Percentiles rank a stretch among this genome's conserved stretches.
Evolutionary conservation across 2,113 vertebrate species (phyloP).

Genomic region (Struthidea cinerea): DNA sequence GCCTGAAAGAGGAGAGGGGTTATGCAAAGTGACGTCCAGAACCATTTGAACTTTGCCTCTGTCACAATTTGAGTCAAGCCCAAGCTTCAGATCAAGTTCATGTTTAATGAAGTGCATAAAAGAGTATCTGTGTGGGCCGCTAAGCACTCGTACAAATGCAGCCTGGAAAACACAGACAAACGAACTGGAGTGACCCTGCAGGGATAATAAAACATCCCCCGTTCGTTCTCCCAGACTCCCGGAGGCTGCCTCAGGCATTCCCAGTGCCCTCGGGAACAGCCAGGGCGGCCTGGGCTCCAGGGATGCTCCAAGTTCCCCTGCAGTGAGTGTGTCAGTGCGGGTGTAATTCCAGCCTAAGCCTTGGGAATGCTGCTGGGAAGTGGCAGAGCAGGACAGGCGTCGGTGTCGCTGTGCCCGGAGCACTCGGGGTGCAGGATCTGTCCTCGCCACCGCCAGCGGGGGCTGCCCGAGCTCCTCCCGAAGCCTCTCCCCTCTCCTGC

Average conservation of each 20-base stretch:
- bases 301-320: background rate
- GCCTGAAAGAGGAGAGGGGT: background rate
- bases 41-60: slow-evolving; percentile 29
- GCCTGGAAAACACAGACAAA: slow-evolving; percentile 26
- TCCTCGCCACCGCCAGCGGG: background rate
- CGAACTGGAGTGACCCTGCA: background rate
- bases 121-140: background rate
- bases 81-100: slow-evolving; percentile 41
- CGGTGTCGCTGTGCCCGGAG: accelerated
- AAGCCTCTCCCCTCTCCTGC: background rate
- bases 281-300: background rate
- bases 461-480: background rate
- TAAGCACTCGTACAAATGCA: background rate
- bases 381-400: background rate
- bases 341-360: background rate
- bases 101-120: slow-evolving; percentile 25
- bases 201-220: background rate
- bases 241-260: background rate
- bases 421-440: accelerated
- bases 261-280: background rate
- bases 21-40: slow-evolving; percentile 10
- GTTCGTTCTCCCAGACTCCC: background rate
- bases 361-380: background rate
- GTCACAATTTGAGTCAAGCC: slow-evolving; percentile 26
- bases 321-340: background rate